Evolutionary conservation across 2,113 vertebrate genomes (phyloP), one percentile per base, ranked within the genome.

Genomic region (Grammatotria lemairii): DNA sequence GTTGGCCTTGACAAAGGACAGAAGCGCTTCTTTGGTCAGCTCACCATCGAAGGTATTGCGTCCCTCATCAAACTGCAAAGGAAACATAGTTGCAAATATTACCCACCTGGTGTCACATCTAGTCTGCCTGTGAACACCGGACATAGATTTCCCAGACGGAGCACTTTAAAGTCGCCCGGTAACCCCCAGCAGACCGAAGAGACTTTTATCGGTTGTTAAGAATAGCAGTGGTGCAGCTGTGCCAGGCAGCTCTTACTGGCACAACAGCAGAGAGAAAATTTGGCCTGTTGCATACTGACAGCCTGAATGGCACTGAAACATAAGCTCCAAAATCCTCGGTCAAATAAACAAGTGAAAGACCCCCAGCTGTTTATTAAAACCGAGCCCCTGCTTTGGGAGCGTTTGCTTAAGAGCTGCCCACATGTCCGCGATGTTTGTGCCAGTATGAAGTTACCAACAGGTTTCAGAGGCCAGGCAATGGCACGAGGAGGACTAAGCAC

Each of bases 31-130:
- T 91, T 98, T 99, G 65, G 94, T 98, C 87, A 98, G 8, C 49
- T 99, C 98, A 8, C 98, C 99, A 53, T 98, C 98, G 5, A 98
- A 99, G 84, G 96, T 96, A 86, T 98, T 98, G 9, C 97, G 97
- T 4, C 98, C 98, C 94, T 99, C 99, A 9, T 99, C 98, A 9
- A 99, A 99, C 99, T 99, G 94, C 10, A 89, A 87, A 90, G 92
- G 9, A 23, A 63, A 82, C 4, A 87, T 13, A 83, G 83, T 33
- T 35, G 58, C 26, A 82, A 54, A 63, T 70, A 84, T 75, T 42
- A 83, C 11, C 49, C 33, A 54, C 8, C 49, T 55, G 75, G 49
- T 28, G 63, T 26, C 45, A 10, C 78, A 16, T 51, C 35, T 89
- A 63, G 8, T 93, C 83, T 91, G 86, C 93, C 87, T 80, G 87